These are phyloP conservation scores for Therioaphis trifolii DNA, from an alignment of 2,888 invertebrate genomes.

Conservation along the genomic window DNA sequence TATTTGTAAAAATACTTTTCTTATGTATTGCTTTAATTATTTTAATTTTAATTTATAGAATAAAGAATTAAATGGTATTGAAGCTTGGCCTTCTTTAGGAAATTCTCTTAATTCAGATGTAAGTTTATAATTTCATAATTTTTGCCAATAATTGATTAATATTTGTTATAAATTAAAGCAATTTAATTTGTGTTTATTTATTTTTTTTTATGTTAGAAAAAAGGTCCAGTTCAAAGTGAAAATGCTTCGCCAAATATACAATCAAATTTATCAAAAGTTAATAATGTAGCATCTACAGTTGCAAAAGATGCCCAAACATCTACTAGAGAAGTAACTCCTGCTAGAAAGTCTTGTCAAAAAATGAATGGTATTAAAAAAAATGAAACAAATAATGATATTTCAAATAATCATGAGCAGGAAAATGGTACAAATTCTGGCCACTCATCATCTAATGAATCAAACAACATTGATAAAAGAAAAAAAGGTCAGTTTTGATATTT, in stretches of 20 bases:
- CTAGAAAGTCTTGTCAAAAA: constrained; percentile 51
- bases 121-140: constrained; percentile 5
- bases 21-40: not conserved
- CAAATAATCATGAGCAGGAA: constrained; percentile 46
- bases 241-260: constrained; percentile 37
- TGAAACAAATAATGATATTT: constrained; percentile 23
- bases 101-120: constrained; percentile 63
- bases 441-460: constrained; percentile 66
- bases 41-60: constrained; percentile 74
- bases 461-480: constrained; percentile 70
- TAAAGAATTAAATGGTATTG: constrained; percentile 87
- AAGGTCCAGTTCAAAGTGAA: constrained; percentile 38
- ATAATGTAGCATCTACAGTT: constrained; percentile 25
- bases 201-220: constrained; percentile 27
- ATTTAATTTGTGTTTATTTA: not conserved
- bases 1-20: no score
- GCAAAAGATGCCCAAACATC: constrained; percentile 48
- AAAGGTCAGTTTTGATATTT: constrained; percentile 67
- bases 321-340: constrained; percentile 35
- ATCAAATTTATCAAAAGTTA: constrained; percentile 21
- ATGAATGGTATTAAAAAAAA: constrained; percentile 39
- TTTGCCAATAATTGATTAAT: not conserved
- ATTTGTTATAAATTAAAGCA: not conserved
- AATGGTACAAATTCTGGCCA: constrained; percentile 59
- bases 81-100: constrained; percentile 92